phyloP scores from a whole-genome alignment of 2,888 invertebrate genomes.

The Brachyopa scutellaris region DNA sequence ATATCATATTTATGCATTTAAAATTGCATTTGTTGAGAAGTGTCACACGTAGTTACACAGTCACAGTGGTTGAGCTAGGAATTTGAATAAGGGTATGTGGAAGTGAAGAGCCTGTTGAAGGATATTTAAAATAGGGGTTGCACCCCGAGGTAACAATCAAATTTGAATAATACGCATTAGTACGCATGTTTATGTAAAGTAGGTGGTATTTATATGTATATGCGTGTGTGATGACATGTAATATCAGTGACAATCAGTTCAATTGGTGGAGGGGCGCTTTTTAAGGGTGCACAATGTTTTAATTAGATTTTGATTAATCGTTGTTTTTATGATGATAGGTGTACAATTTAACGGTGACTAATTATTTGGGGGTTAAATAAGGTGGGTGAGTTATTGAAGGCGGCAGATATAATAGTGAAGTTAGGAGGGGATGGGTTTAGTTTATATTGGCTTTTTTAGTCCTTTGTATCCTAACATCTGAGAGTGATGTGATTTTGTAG shows the following conservation, averaged over 20 bases:
- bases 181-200: slow-evolving; percentile 72
- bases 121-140: slow-evolving; percentile 68
- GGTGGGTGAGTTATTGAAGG: not conserved
- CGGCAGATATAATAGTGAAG: too few relatives aligned
- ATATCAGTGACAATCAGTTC: slow-evolving; percentile 29
- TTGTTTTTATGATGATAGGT: slow-evolving; percentile 26
- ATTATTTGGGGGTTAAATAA: not conserved
- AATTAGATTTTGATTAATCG: slow-evolving; percentile 66
- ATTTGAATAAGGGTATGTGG: slow-evolving; percentile 61
- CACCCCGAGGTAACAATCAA: slow-evolving; percentile 50
- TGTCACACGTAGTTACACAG: slow-evolving; percentile 29
- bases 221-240: slow-evolving; percentile 24
- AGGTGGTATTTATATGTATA: slow-evolving; percentile 2
- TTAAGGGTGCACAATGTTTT: slow-evolving; percentile 53
- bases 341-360: slow-evolving; percentile 28
- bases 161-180: slow-evolving; percentile 71
- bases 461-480: too few relatives aligned
- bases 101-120: slow-evolving; percentile 8
- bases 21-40: slow-evolving; percentile 40
- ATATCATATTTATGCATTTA: slow-evolving; percentile 56
- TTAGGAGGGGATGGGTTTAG: too few relatives aligned
- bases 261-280: slow-evolving; percentile 8
- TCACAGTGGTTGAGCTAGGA: slow-evolving; percentile 67
- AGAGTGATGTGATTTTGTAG: too few relatives aligned
- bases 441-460: too few relatives aligned